These are phyloP conservation scores for Tetragonula clypearis DNA, from an alignment of 1,140 invertebrate species.

Conservation along the genomic window DNA sequence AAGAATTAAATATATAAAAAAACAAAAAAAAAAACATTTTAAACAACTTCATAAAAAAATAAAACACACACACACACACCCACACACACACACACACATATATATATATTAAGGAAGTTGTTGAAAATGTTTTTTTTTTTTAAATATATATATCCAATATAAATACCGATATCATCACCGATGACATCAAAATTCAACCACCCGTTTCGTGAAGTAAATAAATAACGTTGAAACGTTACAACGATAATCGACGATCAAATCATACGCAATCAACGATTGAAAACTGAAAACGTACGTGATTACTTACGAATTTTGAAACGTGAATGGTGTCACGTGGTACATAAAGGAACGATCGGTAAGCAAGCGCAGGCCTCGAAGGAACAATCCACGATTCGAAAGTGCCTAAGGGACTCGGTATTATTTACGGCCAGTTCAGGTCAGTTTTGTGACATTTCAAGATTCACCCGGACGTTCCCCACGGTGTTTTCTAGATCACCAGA, in stretches of 20 bases:
- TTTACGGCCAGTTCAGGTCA: background rate
- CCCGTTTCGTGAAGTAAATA: rapidly evolving
- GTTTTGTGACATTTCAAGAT: background rate
- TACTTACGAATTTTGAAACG: slow-evolving; percentile 28
- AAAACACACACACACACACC: too few species aligned
- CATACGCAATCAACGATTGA: background rate
- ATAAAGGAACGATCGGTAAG: background rate
- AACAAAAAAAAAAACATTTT: background rate
- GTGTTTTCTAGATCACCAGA: slow-evolving; percentile 30
- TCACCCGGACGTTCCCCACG: background rate
- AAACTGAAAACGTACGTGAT: background rate
- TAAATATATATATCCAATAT: too few species aligned
- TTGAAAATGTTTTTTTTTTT: too few species aligned
- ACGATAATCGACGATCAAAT: background rate
- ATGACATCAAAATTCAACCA: background rate
- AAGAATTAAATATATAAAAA: background rate
- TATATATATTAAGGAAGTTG: too few species aligned
- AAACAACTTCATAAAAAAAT: background rate
- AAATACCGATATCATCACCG: background rate
- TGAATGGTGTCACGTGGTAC: too few species aligned
- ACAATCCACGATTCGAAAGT: background rate
- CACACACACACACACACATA: too few species aligned
- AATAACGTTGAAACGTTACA: background rate
- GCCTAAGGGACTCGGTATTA: background rate
- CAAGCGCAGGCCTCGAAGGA: too few species aligned